phyloP scores from a whole-genome alignment of 1,140 invertebrate species.

The Idris sp. region DNA sequence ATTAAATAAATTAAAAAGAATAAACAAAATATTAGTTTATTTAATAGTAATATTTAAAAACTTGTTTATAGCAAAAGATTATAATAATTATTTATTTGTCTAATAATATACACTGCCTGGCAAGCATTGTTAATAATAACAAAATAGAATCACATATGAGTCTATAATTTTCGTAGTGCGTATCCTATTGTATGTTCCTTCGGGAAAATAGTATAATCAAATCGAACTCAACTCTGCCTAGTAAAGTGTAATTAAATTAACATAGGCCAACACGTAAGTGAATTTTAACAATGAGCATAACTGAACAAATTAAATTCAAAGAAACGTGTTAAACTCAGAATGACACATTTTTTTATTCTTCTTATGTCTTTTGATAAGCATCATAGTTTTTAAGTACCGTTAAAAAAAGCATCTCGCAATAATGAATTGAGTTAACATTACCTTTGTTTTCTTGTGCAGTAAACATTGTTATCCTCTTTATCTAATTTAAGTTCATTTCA shows the following conservation, averaged over 20 bases:
- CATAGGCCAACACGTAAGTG: slow-evolving; percentile 41
- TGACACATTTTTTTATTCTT: slow-evolving; percentile 4
- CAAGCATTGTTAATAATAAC: too few species aligned
- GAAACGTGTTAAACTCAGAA: slow-evolving; percentile 9
- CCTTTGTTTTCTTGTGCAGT: slow-evolving; percentile 2
- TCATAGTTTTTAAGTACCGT: too few species aligned
- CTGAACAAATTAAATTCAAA: slow-evolving; percentile 27
- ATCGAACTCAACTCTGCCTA: slow-evolving; percentile 5
- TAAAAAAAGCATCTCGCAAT: slow-evolving; percentile 1
- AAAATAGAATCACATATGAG: too few species aligned
- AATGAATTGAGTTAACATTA: background rate
- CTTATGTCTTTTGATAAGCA: background rate
- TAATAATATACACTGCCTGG: too few species aligned
- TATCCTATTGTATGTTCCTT: slow-evolving; percentile 2
- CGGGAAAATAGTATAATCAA: slow-evolving; percentile 14
- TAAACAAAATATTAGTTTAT: too few species aligned
- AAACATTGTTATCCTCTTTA: background rate
- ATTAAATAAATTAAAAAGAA: too few species aligned
- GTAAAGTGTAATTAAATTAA: slow-evolving; percentile 40
- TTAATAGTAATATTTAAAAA: too few species aligned
- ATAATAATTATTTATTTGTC: too few species aligned
- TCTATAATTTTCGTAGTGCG: background rate
- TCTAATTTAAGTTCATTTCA: slow-evolving; percentile 10
- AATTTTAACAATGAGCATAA: slow-evolving; percentile 31
- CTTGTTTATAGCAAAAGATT: too few species aligned